These are phyloP conservation scores for Cheilosia scutellata DNA, from an alignment of 2,888 invertebrate species.

Conservation along the genomic window DNA sequence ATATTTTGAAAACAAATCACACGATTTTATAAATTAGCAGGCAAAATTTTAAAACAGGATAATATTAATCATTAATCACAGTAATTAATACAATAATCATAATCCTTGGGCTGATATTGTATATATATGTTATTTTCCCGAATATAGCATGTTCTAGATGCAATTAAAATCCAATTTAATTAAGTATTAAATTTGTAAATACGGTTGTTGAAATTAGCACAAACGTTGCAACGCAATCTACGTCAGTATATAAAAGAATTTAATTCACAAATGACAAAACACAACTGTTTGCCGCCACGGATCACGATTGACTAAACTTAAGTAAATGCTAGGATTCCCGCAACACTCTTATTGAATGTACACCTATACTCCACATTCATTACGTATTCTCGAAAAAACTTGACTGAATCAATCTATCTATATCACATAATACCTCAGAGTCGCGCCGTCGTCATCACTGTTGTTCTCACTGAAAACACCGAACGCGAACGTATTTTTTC, in stretches of 20 bases:
- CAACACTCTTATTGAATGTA: slow-evolving; percentile 76
- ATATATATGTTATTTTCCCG: slow-evolving; percentile 17
- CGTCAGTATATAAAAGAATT: slow-evolving; percentile 19
- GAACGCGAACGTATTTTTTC: slow-evolving; percentile 48
- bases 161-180: slow-evolving; percentile 18
- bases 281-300: slow-evolving; percentile 84
- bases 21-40: slow-evolving; percentile 4
- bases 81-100: slow-evolving; percentile 81
- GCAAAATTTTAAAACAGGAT: slow-evolving; percentile 4
- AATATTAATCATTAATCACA: slow-evolving; percentile 34
- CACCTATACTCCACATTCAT: slow-evolving; percentile 70
- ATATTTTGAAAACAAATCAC: not conserved
- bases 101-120: slow-evolving; percentile 84
- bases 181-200: slow-evolving; percentile 4
- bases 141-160: slow-evolving; percentile 17
- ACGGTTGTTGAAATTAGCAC: slow-evolving; percentile 18
- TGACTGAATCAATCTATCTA: slow-evolving; percentile 71
- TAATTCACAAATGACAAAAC: slow-evolving; percentile 78
- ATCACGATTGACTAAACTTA: slow-evolving; percentile 84
- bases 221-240: slow-evolving; percentile 31
- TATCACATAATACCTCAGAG: slow-evolving; percentile 76
- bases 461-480: slow-evolving; percentile 69
- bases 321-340: slow-evolving; percentile 83
- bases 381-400: slow-evolving; percentile 76
- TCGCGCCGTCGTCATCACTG: slow-evolving; percentile 69